Percentiles rank a stretch among this genome's conserved stretches.
Evolutionary conservation across 1,140 invertebrate species (phyloP).

Genomic region (Drosophila kurseongensis): DNA sequence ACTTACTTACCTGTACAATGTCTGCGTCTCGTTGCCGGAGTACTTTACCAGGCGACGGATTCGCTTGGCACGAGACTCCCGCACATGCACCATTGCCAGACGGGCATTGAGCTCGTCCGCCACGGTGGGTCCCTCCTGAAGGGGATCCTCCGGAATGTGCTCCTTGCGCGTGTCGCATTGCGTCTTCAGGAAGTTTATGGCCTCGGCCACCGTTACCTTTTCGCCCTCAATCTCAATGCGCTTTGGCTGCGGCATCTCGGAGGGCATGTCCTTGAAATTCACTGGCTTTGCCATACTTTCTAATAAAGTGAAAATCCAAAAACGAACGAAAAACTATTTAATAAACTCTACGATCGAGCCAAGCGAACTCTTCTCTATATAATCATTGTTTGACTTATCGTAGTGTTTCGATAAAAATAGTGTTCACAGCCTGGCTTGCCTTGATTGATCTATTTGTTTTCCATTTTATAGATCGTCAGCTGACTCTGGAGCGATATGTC

Average conservation of each 20-base stretch:
- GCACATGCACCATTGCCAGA: slow-evolving; percentile 60
- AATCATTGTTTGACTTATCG: neutral
- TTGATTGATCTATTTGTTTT: neutral
- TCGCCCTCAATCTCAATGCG: slow-evolving; percentile 41
- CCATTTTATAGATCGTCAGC: slow-evolving; percentile 53
- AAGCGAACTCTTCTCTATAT: neutral
- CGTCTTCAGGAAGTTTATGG: slow-evolving; percentile 42
- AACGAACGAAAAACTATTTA: slow-evolving; percentile 16
- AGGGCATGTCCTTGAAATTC: slow-evolving; percentile 48
- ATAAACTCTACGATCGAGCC: slow-evolving; percentile 11
- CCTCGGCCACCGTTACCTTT: slow-evolving; percentile 39
- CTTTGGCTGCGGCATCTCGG: slow-evolving; percentile 31
- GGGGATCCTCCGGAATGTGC: neutral
- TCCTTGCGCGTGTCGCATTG: slow-evolving; percentile 6
- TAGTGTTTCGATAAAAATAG: slow-evolving; percentile 4
- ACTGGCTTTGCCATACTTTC: slow-evolving; percentile 48
- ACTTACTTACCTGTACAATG: slow-evolving; percentile 45
- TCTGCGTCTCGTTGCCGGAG: slow-evolving; percentile 36
- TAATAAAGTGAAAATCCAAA: slow-evolving; percentile 9
- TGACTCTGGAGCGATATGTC: slow-evolving; percentile 87
- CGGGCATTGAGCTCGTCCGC: slow-evolving; percentile 69
- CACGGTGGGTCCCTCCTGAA: slow-evolving; percentile 51
- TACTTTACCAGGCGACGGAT: slow-evolving; percentile 67
- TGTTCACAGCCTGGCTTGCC: slow-evolving; percentile 13
- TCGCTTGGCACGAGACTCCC: slow-evolving; percentile 50